phyloP scores from a whole-genome alignment of 2,797 vertebrate genomes.

The Rhynchonycteris naso region DNA sequence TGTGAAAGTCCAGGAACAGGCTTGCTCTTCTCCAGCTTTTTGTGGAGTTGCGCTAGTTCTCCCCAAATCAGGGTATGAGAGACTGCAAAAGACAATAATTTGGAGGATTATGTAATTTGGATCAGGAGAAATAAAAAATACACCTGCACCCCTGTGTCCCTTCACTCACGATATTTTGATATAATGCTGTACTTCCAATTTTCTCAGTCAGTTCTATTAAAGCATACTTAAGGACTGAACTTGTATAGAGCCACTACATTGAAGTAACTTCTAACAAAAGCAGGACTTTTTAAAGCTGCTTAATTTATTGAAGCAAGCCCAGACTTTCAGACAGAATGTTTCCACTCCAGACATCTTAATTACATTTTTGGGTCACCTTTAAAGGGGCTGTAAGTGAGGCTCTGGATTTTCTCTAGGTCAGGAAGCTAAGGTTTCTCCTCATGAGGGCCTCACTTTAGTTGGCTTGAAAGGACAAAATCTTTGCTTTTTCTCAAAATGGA shows the following conservation, averaged over 20 bases:
- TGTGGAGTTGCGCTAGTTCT: background rate
- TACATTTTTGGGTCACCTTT: background rate
- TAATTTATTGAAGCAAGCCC: background rate
- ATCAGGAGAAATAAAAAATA: background rate
- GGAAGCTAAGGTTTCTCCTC: background rate
- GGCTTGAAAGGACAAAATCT: background rate
- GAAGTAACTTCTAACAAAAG: background rate
- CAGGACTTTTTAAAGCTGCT: background rate
- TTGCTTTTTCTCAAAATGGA: background rate
- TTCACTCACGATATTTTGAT: background rate
- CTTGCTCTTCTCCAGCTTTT: background rate
- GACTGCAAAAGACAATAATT: background rate
- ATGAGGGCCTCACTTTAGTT: background rate
- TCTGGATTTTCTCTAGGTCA: background rate
- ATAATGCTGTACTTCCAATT: background rate
- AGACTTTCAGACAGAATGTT: background rate
- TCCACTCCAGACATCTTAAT: background rate
- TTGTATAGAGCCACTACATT: background rate
- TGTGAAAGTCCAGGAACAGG: background rate
- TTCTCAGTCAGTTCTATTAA: slow-evolving; percentile 4
- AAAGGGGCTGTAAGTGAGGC: background rate
- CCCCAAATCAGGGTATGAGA: background rate
- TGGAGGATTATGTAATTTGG: background rate
- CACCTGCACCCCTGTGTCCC: background rate
- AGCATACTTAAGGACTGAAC: background rate